Evolutionary conservation across 2,888 invertebrate genomes (phyloP), one percentile per base, ranked within the genome.

Genomic region (Scaptomyza cyrtandrae): DNA sequence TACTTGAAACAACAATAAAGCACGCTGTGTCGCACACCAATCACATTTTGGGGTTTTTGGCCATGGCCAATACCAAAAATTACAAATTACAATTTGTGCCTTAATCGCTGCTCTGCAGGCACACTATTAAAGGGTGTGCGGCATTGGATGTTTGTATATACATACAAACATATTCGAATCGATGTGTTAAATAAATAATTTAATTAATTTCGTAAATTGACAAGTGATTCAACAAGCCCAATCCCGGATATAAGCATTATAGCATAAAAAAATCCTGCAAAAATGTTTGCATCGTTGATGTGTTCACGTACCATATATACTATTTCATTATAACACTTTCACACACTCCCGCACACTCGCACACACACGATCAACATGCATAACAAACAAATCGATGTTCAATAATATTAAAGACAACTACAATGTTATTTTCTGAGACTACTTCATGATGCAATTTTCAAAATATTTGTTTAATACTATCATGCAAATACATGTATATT

Each of bases 151-250:
- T 16, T 16, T 24, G 16, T 16, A 37, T 35, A 39, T 39, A 39
- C 13, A 39, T 14, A 39, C 14, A 13, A 14, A 9, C 6, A 37
- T 39, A 27, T 29, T n/a, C 29, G 59, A 54, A 68, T 65, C 60
- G 55, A 62, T 74, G 69, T 71, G 79, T 70, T 88, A 72, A 88
- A 83, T 83, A 83, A 86, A 83, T 83, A 83, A 83, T 83, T 82
- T 82, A 72, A 88, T 83, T 83, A 83, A 86, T 83, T 74, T 83
- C 69, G 48, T 59, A 77, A 77, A 88, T 83, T 79, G 88, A 83
- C 86, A 72, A 66, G 57, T 43, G 43, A 41, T 43, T 55, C 43
- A 55, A 57, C 49, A 41, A 33, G 19, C 56, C 55, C 69, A 63
- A 72, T 63, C 49, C 54, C 68, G 72, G 68, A 76, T 61, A 66